A percentile compares a stretch with the other conserved stretches of the same genome.
Conservation (phyloP, 1,140 invertebrate species). For the fruit fly (Drosophila melanogaster) region Release_6_plus_ISO1_MT NT_033777.3:22061501-22062000, state of each 20-base stretch:
- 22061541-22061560: not conserved
- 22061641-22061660: too few relatives aligned
- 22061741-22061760: conserved; percentile 71
- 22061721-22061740: conserved; percentile 36
- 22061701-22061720: conserved; percentile 24
- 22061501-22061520: conserved; percentile 18
- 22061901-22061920: conserved; percentile 74
- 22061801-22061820: conserved; percentile 42
- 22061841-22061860: conserved; percentile 26
- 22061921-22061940: conserved; percentile 55
- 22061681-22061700: conserved; percentile 10
- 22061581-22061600: too few relatives aligned
- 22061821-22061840: not conserved
- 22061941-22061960: conserved; percentile 33
- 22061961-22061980: conserved; percentile 81
- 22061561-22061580: not conserved
- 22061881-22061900: conserved; percentile 76
- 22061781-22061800: conserved; percentile 68
- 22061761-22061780: conserved; percentile 67
- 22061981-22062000: conserved; percentile 72
- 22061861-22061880: conserved; percentile 67
- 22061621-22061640: too few relatives aligned
- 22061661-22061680: conserved; percentile 15
- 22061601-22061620: too few relatives aligned
- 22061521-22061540: not conserved